Evolutionary conservation across 2,888 invertebrate genomes (phyloP).

Genomic region (Drosophila eohydei): DNA sequence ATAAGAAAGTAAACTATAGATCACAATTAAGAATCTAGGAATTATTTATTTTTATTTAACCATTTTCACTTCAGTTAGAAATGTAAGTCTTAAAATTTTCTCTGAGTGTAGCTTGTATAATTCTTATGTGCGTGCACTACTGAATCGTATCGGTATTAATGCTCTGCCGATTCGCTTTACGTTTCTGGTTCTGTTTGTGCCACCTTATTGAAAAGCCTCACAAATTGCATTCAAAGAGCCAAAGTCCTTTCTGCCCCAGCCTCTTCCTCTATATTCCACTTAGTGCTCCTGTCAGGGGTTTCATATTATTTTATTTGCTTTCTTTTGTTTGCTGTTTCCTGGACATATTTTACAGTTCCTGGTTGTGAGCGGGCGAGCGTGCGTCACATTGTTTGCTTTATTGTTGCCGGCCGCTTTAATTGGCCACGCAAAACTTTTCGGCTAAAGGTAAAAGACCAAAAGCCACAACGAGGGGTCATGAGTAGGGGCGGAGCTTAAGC

Average conservation of each 20-base stretch:
- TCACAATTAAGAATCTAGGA: too few relatives aligned
- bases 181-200: conserved; percentile 60
- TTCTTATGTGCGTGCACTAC: conserved; percentile 22
- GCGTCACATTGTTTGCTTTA: conserved; percentile 23
- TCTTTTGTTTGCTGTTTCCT: conserved; percentile 29
- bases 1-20: too few relatives aligned
- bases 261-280: background rate
- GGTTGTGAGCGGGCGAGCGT: conserved; percentile 4
- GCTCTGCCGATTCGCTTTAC: conserved; percentile 27
- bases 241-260: conserved; percentile 5
- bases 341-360: conserved; percentile 34
- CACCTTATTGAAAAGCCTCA: conserved; percentile 64
- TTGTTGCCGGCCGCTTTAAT: conserved; percentile 43
- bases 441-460: conserved; percentile 29
- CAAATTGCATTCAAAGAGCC: conserved; percentile 50
- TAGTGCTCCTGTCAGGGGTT: conserved; percentile 8
- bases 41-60: background rate
- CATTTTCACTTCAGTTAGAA: background rate
- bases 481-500: background rate
- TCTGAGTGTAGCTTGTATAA: conserved; percentile 12
- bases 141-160: conserved; percentile 31
- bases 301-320: conserved; percentile 16
- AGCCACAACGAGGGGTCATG: background rate
- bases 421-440: conserved; percentile 33
- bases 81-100: background rate